Conservation (phyloP, 2,113 vertebrate genomes). For the Micronycteris hirsuta region DNA sequence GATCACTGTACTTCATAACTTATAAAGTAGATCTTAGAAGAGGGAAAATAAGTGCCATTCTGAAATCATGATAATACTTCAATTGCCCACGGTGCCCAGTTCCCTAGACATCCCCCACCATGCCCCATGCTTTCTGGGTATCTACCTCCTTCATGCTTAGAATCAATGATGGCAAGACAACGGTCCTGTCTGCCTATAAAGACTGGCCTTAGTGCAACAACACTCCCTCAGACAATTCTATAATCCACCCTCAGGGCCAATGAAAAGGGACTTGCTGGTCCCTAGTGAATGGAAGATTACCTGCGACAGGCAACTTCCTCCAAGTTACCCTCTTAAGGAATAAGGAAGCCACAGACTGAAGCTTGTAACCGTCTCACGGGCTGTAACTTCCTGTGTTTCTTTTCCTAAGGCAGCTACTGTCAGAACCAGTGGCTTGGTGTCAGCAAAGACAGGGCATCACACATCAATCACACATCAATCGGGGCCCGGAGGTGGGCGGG, state of each 20-base stretch:
- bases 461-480: not conserved
- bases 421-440: not conserved
- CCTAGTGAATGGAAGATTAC: not conserved
- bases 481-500: fast-evolving
- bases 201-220: not conserved
- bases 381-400: not conserved
- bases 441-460: not conserved
- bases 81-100: too few relatives aligned
- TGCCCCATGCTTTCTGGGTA: not conserved
- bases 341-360: not conserved
- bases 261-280: not conserved
- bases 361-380: not conserved
- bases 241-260: not conserved
- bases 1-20: not conserved
- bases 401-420: not conserved
- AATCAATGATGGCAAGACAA: not conserved
- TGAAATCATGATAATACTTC: not conserved
- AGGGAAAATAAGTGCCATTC: not conserved
- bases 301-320: not conserved
- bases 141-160: not conserved
- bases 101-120: not conserved
- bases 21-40: not conserved
- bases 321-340: not conserved
- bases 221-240: not conserved
- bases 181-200: not conserved